These are phyloP conservation scores for Bucorvus abyssinicus DNA, from an alignment of 2,797 vertebrate genomes.

Conservation along the genomic window DNA sequence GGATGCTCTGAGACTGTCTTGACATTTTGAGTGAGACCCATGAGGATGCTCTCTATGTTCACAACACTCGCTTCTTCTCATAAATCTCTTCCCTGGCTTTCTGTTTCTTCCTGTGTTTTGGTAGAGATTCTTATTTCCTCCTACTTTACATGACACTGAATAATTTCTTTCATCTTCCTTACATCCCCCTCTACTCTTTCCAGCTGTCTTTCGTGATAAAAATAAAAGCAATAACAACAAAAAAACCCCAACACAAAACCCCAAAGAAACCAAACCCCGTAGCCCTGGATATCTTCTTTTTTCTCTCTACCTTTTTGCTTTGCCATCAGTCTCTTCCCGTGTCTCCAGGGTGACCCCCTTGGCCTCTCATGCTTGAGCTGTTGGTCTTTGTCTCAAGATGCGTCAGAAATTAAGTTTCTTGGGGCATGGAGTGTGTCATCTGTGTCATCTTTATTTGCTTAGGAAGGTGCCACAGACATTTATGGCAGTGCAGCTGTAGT, in stretches of 20 bases:
- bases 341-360: neutral
- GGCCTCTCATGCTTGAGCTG: neutral
- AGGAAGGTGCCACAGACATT: neutral
- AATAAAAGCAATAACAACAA: too few relatives aligned
- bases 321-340: neutral
- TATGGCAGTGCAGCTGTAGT: neutral
- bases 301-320: neutral
- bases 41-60: neutral
- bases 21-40: neutral
- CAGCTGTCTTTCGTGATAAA: neutral
- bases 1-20: neutral
- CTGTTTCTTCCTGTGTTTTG: neutral
- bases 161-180: neutral
- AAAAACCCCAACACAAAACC: too few relatives aligned
- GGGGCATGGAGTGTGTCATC: neutral
- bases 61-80: neutral
- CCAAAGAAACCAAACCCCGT: too few relatives aligned
- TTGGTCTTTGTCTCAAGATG: neutral
- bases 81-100: neutral
- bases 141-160: neutral
- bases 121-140: neutral
- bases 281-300: neutral
- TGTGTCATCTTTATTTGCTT: constrained; percentile 32
- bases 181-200: neutral
- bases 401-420: constrained; percentile 71